Conservation (phyloP, 2,888 invertebrate genomes). For the Drosophila rubida region DNA sequence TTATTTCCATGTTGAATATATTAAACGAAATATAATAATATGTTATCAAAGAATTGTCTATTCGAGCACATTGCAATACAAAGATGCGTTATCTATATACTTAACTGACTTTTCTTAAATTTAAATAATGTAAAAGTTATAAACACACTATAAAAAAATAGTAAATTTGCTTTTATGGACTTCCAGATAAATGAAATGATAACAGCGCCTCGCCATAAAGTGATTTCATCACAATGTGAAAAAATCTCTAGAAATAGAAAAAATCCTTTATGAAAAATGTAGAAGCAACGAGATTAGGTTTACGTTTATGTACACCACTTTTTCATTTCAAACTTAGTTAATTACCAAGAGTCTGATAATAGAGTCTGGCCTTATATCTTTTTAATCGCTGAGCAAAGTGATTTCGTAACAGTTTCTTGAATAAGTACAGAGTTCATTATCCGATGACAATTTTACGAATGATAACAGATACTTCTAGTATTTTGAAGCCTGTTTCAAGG, state of each 20-base stretch:
- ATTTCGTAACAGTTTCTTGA: neutral
- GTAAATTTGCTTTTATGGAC: neutral
- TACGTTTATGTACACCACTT: neutral
- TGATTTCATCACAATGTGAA: neutral
- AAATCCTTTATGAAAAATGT: neutral
- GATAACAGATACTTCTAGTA: neutral
- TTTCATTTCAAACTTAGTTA: neutral
- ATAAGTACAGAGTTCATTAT: neutral
- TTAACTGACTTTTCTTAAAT: no score
- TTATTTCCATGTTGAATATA: neutral
- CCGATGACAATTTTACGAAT: neutral
- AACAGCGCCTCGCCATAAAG: neutral
- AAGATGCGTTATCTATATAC: no score
- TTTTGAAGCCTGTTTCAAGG: neutral
- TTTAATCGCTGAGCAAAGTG: neutral
- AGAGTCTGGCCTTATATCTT: neutral
- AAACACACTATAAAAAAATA: no score
- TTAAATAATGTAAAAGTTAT: no score
- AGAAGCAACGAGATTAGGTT: neutral
- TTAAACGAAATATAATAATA: no score
- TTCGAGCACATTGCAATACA: no score
- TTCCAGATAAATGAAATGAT: neutral
- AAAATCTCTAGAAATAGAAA: neutral
- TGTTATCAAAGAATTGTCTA: no score
- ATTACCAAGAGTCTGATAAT: neutral